Evolutionary conservation across 2,797 vertebrate genomes (phyloP), one percentile per base, ranked within the genome.

Genomic region (Pseudochirops cupreus): DNA sequence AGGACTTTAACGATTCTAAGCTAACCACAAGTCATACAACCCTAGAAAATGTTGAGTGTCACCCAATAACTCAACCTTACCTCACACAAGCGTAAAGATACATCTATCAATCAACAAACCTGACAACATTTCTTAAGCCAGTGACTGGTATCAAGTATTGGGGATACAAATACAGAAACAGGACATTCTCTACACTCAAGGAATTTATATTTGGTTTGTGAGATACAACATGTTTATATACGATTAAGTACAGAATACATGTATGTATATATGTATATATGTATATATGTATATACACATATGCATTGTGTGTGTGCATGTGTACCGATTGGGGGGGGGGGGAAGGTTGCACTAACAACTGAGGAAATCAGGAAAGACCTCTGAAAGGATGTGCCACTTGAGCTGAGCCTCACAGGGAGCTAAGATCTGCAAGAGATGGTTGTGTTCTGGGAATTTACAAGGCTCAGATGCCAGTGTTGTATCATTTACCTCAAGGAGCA

Each of bases 401-500:
- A 82, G 21, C 18, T 46, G 67, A 82, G 39, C 67, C 39, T 82
- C 21, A 46, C 21, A 46, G 74, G 74, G 74, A 82, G 39, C 74
- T 46, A 24, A 46, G 39, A 82, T 46, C 39, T 82, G 67, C n/a
- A 82, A 24, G 21, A 82, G 67, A 91, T 91, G 96, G 74, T 96
- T 96, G 87, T 93, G 95, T 94, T 92, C 94, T 3, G 57, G 93
- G 94, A 94, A 98, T 94, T 98, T 97, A 98, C 87, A 94, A 91
- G 92, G 56, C 87, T 57, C 39, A 92, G 96, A 93, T 56, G 9
- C 97, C 90, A 62, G 90, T 96, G 97, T 95, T 87, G 62, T 97
- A 95, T 97, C 93, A 97, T 98, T 98, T 97, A 98, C 98, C 97
- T 97, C 62, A 31, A 87, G 82, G 97, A 98, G 93, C 93, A 98